Percentiles rank a stretch among this genome's conserved stretches.
Evolutionary conservation across 2,888 invertebrate genomes (phyloP).

Genomic region (Acrobasis suavella): DNA sequence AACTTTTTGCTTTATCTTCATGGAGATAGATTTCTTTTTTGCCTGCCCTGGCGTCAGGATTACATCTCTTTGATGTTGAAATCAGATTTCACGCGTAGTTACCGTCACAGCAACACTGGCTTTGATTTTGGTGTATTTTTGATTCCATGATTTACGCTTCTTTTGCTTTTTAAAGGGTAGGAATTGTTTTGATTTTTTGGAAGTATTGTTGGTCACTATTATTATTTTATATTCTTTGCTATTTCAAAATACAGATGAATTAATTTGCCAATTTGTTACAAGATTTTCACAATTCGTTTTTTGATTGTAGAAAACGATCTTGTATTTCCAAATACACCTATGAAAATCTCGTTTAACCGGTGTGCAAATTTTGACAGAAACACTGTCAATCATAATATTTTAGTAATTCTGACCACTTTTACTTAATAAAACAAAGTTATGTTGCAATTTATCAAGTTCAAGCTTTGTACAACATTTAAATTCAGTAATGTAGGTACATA

Average conservation of each 20-base stretch:
- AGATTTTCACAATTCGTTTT: too few species aligned
- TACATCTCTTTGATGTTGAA: conserved; percentile 74
- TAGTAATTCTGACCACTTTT: too few species aligned
- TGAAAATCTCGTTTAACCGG: too few species aligned
- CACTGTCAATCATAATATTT: too few species aligned
- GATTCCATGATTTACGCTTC: conserved; percentile 72
- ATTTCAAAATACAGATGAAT: background rate
- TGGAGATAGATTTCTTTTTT: conserved; percentile 1
- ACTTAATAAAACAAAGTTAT: too few species aligned
- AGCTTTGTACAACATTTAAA: too few species aligned
- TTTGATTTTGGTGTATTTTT: conserved; percentile 80
- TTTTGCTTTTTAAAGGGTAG: conserved; percentile 9
- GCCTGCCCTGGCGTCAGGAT: conserved; percentile 36
- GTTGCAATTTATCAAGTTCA: too few species aligned
- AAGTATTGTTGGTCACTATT: background rate
- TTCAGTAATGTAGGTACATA: too few species aligned
- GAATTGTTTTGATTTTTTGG: conserved; percentile 19
- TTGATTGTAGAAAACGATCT: too few species aligned
- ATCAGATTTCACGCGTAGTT: conserved; percentile 80
- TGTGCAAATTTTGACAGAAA: too few species aligned
- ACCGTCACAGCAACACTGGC: conserved; percentile 73
- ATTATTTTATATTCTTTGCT: background rate
- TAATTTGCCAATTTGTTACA: too few species aligned
- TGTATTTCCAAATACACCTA: too few species aligned
- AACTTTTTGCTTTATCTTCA: background rate